Percentiles rank a stretch among this genome's conserved stretches.
Evolutionary conservation across 2,797 vertebrate genomes (phyloP).

Genomic region (Enoplosus armatus): DNA sequence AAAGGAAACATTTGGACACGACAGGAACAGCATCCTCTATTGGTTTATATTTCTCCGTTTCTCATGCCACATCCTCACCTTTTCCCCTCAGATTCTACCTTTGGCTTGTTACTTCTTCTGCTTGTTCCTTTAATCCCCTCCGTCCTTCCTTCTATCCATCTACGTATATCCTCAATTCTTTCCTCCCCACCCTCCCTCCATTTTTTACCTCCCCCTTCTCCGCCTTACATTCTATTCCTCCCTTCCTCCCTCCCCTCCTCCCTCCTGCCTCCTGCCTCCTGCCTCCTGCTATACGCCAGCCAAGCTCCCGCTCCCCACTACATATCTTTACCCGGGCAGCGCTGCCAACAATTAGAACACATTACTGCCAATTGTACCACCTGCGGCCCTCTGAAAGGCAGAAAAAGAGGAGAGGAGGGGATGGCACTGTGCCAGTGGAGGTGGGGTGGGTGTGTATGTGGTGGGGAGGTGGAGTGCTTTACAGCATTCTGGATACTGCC

Average conservation of each 20-base stretch:
- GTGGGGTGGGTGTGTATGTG: conserved; percentile 70
- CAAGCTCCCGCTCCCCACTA: conserved; percentile 74
- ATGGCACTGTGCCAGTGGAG: conserved; percentile 71
- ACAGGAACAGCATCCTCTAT: conserved; percentile 45
- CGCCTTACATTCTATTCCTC: conserved; percentile 20
- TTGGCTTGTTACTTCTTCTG: conserved; percentile 6
- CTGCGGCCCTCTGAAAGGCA: conserved; percentile 82
- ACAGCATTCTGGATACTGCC: conserved; percentile 77
- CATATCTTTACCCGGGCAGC: conserved; percentile 80
- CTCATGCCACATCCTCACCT: conserved; percentile 4
- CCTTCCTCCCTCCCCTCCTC: conserved; percentile 36
- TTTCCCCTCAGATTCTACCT: conserved; percentile 6
- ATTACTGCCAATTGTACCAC: conserved; percentile 88
- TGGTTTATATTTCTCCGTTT: conserved; percentile 41
- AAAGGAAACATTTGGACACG: conserved; percentile 64
- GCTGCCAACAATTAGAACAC: conserved; percentile 86
- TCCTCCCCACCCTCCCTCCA: neutral
- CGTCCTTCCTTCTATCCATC: neutral
- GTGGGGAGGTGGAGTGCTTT: conserved; percentile 67
- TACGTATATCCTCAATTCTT: conserved; percentile 13
- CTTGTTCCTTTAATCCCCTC: conserved; percentile 4
- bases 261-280: conserved; percentile 35
- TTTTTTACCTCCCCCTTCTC: conserved; percentile 2
- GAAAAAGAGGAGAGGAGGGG: conserved; percentile 70
- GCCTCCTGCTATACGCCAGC: conserved; percentile 58